Evolutionary conservation across 2,113 vertebrate species (phyloP).

Genomic region (Amazona vittata): DNA sequence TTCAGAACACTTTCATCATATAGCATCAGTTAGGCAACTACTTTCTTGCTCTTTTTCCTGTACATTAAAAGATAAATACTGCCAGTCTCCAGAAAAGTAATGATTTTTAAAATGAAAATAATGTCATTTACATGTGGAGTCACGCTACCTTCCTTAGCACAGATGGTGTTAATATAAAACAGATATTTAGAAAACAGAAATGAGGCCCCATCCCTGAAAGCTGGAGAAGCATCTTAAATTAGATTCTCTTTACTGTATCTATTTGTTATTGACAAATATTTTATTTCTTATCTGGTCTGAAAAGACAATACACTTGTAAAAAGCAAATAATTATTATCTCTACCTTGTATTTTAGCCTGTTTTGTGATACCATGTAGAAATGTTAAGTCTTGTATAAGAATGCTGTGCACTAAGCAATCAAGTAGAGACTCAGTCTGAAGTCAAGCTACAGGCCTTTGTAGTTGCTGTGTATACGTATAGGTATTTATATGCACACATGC

Average conservation of each 20-base stretch:
- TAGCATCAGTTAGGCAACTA: background rate
- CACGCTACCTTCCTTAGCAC: background rate
- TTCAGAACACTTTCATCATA: background rate
- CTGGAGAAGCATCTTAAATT: background rate
- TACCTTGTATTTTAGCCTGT: background rate
- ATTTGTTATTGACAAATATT: background rate
- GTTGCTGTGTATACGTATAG: accelerated
- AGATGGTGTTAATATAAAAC: background rate
- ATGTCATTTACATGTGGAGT: background rate
- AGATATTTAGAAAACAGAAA: background rate
- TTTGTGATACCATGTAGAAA: background rate
- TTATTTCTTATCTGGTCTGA: background rate
- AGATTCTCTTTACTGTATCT: background rate
- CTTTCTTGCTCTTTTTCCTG: background rate
- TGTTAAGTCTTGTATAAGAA: background rate
- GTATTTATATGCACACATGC: accelerated
- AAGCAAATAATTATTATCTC: background rate
- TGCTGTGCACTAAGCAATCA: background rate
- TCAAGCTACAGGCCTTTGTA: background rate
- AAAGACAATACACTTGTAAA: background rate
- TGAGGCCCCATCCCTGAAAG: background rate
- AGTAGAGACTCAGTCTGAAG: background rate
- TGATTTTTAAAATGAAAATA: background rate
- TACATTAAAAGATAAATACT: background rate
- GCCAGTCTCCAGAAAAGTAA: background rate